Evolutionary conservation across 2,797 vertebrate genomes (phyloP).

Genomic region (Sebastes oblongus): DNA sequence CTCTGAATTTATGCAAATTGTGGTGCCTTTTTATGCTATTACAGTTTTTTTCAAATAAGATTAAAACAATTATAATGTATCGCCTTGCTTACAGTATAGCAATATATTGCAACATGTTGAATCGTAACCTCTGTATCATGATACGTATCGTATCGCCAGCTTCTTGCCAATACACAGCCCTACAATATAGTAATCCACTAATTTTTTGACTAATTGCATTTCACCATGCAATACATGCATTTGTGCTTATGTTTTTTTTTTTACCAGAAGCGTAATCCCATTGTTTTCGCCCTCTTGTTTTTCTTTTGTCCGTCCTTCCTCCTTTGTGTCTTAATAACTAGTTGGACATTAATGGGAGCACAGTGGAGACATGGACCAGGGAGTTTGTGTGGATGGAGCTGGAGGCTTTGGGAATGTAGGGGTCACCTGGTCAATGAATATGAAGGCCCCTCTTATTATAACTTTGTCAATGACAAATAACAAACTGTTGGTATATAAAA

Average conservation of each 20-base stretch:
- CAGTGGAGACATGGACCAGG: conserved; percentile 40
- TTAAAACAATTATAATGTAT: no score
- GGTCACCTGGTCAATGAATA: conserved; percentile 84
- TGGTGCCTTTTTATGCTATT: no score
- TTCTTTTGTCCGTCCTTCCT: conserved; percentile 1
- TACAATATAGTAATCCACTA: not conserved
- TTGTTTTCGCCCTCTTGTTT: not conserved
- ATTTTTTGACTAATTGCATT: not conserved
- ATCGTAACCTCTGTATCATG: no score
- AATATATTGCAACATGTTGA: no score
- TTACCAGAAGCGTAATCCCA: not conserved
- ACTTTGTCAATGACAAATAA: conserved; percentile 88
- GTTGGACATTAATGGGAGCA: conserved; percentile 55
- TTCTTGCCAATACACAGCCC: no score
- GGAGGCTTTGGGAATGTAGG: conserved; percentile 70
- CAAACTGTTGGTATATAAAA: conserved; percentile 85
- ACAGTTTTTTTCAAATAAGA: no score
- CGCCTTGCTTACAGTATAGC: no score
- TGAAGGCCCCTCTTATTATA: conserved; percentile 83
- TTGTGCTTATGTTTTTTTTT: not conserved
- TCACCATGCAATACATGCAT: not conserved
- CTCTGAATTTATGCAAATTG: no score
- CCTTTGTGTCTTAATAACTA: conserved; percentile 51
- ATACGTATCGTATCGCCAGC: no score
- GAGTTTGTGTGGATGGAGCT: conserved; percentile 46